A percentile compares a stretch with the other conserved stretches of the same genome.
Conservation (phyloP, 2,113 vertebrate genomes). For the Recurvirostra avosetta region DNA sequence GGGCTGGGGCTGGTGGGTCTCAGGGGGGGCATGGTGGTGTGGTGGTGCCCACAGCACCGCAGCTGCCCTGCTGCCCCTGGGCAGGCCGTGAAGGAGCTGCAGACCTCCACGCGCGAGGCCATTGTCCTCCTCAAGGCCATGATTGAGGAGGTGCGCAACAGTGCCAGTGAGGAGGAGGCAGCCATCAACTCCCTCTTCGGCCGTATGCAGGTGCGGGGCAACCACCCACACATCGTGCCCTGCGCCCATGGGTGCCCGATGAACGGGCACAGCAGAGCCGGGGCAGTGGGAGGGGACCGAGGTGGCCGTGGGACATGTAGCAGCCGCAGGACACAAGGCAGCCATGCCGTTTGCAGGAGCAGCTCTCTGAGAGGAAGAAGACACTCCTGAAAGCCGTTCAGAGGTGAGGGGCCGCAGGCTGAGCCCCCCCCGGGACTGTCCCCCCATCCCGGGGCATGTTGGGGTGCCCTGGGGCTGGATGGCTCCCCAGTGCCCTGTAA, state of each 20-base stretch:
- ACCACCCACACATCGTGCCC: rapidly evolving
- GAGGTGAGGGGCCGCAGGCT: constrained; percentile 70
- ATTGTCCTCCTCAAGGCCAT: constrained; percentile 88
- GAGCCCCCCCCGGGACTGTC: not conserved
- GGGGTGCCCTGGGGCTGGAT: not conserved
- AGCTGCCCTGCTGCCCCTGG: rapidly evolving
- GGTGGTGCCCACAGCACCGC: rapidly evolving
- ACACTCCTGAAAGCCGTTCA: constrained; percentile 88
- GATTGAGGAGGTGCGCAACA: constrained; percentile 89
- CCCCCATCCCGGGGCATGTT: rapidly evolving
- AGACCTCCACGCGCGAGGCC: constrained; percentile 86
- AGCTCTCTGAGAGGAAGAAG: constrained; percentile 85
- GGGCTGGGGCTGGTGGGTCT: not conserved
- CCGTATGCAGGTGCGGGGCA: constrained; percentile 82
- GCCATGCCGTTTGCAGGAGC: constrained; percentile 75
- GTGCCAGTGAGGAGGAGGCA: constrained; percentile 85
- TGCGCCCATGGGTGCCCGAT: rapidly evolving
- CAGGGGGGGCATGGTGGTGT: rapidly evolving
- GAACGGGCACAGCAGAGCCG: rapidly evolving
- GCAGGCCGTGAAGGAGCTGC: constrained; percentile 92
- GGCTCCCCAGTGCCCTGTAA: not conserved
- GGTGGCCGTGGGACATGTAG: not conserved
- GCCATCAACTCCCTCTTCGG: constrained; percentile 88
- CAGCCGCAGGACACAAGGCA: not conserved
- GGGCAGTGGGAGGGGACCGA: not conserved